Base-by-base conservation (phyloP, 2,888 invertebrate genomes). In the Boloria selene region DNA sequence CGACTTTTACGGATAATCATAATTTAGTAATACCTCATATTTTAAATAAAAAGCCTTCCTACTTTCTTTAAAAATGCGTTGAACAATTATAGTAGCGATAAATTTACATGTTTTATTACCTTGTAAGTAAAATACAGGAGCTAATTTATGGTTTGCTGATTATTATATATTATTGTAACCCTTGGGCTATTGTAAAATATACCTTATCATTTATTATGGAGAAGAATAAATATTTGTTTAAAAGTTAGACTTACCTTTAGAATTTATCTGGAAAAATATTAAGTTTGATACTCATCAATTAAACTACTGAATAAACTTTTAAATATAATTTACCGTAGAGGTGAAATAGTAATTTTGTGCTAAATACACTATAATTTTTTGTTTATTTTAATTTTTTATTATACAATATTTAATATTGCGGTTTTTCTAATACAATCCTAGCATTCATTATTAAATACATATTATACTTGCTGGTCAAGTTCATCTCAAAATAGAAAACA, bases 401-500 rank as follows among this genome's bases (percentile, higher is more conserved):
- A n/a, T n/a, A n/a, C n/a, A n/a, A n/a, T 6, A 52, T 4, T 26
- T n/a, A 52, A n/a, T 17, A 0, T 5, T 22, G 3, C 10, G 5
- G 1, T 18, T 14, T 45, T 5, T 10, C 16, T n/a, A 26, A 26
- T 45, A 5, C 45, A 56, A n/a, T 56, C 44, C 22, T 45, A 16
- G 13, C 22, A 45, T 45, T 16, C 2, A 26, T 56, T 56, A 44
- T 22, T 45, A 56, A 56, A 56, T 55, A 55, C 17, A 56, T 56
- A n/a, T n/a, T n/a, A 56, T 13, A 45, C 42, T 17, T 13, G 47
- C 54, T 18, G 18, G 22, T 26, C n/a, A 6, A 18, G 51, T 56
- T 60, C 58, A 61, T 55, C 17, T 62, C 65, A 44, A 58, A 61
- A 70, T 75, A 73, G 65, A 72, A 63, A 68, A 49, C 64, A 61